A percentile compares a stretch with the other conserved stretches of the same genome.
phyloP scores from a whole-genome alignment of 2,888 invertebrate species.

The Uloborus plumipes region DNA sequence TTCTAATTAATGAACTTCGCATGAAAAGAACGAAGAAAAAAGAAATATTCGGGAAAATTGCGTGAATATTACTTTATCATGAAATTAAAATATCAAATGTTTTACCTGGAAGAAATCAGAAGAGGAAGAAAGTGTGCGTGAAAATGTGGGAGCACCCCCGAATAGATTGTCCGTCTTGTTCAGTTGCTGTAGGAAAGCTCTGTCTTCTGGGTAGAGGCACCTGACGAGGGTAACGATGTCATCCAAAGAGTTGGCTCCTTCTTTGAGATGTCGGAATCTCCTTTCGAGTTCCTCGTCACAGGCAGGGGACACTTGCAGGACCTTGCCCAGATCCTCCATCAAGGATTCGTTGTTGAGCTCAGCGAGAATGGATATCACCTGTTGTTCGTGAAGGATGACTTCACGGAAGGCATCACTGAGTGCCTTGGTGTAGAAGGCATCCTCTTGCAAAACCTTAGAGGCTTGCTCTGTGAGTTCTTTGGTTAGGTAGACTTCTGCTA shows the following conservation, averaged over 20 bases:
- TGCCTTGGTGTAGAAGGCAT: constrained; percentile 50
- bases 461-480: constrained; percentile 41
- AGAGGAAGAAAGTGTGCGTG: constrained; percentile 33
- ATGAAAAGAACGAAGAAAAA: no score
- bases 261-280: constrained; percentile 27
- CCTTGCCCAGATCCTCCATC: constrained; percentile 43
- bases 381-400: constrained; percentile 51
- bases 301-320: constrained; percentile 27
- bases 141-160: constrained; percentile 37
- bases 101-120: constrained; percentile 55
- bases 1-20: no score
- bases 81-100: no score
- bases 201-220: constrained; percentile 50
- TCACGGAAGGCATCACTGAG: constrained; percentile 42
- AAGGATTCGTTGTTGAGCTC: constrained; percentile 45
- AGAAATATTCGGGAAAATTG: no score
- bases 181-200: constrained; percentile 36
- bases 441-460: constrained; percentile 37
- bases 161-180: constrained; percentile 42
- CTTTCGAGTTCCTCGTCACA: constrained; percentile 35
- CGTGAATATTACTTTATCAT: no score
- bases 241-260: constrained; percentile 44
- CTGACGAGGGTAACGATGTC: constrained; percentile 49
- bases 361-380: constrained; percentile 35
- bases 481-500: constrained; percentile 53